phyloP scores from a whole-genome alignment of 2,797 vertebrate species.

The Acrossocheilus fasciatus region DNA sequence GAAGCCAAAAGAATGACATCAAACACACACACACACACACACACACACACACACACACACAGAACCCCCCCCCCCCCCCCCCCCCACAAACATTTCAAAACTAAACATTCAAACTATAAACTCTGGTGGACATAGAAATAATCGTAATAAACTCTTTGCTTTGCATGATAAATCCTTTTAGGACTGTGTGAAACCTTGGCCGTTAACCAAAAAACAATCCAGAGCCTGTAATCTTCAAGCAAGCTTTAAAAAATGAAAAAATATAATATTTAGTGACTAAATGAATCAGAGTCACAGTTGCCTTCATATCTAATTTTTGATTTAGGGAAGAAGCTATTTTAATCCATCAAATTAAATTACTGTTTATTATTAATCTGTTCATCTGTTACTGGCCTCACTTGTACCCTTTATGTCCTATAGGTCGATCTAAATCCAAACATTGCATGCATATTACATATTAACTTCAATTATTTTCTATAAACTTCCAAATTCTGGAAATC shows the following conservation, averaged over 20 bases:
- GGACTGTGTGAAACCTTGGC: neutral
- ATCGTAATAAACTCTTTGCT: neutral
- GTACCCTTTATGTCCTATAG: neutral
- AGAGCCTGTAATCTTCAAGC: neutral
- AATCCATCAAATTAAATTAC: neutral
- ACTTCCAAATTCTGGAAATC: neutral
- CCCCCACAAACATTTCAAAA: neutral
- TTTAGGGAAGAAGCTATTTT: neutral
- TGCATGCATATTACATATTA: neutral
- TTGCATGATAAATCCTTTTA: neutral
- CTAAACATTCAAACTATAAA: neutral
- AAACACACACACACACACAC: neutral
- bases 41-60: neutral
- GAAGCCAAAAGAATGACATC: neutral
- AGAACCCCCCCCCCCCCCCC: too few relatives aligned
- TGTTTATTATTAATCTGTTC: neutral
- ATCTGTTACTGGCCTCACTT: neutral
- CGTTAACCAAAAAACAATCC: neutral
- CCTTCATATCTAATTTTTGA: neutral
- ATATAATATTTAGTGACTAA: neutral
- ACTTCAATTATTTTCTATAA: neutral
- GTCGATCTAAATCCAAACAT: neutral
- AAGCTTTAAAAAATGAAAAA: neutral
- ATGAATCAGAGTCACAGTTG: neutral
- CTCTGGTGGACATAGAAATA: neutral